phyloP scores from a whole-genome alignment of 2,888 invertebrate genomes.

The Stenotaenia linearis region DNA sequence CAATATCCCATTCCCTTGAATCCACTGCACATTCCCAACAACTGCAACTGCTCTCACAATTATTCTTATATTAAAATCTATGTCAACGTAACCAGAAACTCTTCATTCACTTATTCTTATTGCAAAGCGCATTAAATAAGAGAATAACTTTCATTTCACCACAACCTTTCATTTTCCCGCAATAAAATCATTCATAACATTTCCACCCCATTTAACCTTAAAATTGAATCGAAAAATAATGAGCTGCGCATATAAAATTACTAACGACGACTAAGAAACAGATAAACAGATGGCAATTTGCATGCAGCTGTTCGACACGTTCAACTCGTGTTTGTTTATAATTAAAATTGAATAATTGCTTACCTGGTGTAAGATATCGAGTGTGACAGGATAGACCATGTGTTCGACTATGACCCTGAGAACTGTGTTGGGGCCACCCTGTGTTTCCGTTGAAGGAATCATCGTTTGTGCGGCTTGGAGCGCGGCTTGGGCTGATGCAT shows the following conservation, averaged over 20 bases:
- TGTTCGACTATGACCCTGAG: conserved; percentile 97
- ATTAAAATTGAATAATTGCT: neutral
- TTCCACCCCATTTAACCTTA: neutral
- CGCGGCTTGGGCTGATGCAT: conserved; percentile 75
- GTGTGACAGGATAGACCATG: conserved; percentile 95
- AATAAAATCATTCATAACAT: neutral
- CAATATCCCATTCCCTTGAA: no score
- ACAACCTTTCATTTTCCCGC: neutral
- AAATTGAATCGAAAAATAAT: neutral
- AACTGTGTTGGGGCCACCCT: conserved; percentile 91
- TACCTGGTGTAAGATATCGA: conserved; percentile 80
- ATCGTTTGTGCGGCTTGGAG: conserved; percentile 78
- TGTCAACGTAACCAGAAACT: neutral
- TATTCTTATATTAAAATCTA: neutral
- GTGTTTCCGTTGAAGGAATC: conserved; percentile 57
- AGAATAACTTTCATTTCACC: neutral
- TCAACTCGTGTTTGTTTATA: no score
- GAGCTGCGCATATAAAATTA: neutral
- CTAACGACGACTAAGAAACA: neutral
- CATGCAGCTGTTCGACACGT: neutral
- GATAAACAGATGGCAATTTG: neutral
- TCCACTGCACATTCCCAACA: no score
- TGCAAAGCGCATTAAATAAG: neutral
- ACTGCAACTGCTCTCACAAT: no score
- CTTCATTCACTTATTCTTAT: neutral